phyloP scores from a whole-genome alignment of 2,888 invertebrate genomes.

The Microctonus aethiopoides region DNA sequence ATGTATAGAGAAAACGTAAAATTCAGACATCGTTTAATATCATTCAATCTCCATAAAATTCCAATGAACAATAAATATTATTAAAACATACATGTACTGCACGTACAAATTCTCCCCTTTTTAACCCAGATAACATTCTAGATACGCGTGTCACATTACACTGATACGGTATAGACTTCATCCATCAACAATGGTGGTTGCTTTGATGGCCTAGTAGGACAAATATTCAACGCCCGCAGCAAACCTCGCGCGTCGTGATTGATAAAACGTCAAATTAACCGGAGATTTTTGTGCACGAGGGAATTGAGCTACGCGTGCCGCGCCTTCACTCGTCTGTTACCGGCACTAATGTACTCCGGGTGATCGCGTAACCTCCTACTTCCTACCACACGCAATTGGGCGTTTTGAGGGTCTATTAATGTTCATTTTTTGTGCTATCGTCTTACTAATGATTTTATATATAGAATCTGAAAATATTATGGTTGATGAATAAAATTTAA shows the following conservation, averaged over 20 bases:
- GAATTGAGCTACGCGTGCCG: slow-evolving; percentile 32
- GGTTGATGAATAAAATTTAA: too few relatives aligned
- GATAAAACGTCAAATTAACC: slow-evolving; percentile 64
- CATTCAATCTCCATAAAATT: slow-evolving; percentile 58
- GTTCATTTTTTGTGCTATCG: neutral
- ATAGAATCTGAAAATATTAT: too few relatives aligned
- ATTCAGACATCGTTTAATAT: slow-evolving; percentile 44
- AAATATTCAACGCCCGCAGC: slow-evolving; percentile 35
- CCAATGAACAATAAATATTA: slow-evolving; percentile 53
- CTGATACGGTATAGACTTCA: slow-evolving; percentile 49
- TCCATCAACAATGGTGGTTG: slow-evolving; percentile 50
- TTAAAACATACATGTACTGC: slow-evolving; percentile 22
- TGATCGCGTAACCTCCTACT: slow-evolving; percentile 13
- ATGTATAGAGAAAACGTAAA: slow-evolving; percentile 41
- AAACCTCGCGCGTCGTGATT: slow-evolving; percentile 56
- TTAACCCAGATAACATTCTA: slow-evolving; percentile 30
- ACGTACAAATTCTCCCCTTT: slow-evolving; percentile 34
- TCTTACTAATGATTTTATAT: too few relatives aligned
- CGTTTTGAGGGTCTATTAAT: slow-evolving; percentile 11
- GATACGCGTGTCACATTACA: slow-evolving; percentile 53
- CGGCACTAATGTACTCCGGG: neutral
- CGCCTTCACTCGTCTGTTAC: neutral
- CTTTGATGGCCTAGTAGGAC: slow-evolving; percentile 34
- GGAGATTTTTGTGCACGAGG: slow-evolving; percentile 48
- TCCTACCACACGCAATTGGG: slow-evolving; percentile 13